Evolutionary conservation across 2,113 vertebrate species (phyloP).

Genomic region (Lepus timidus): DNA sequence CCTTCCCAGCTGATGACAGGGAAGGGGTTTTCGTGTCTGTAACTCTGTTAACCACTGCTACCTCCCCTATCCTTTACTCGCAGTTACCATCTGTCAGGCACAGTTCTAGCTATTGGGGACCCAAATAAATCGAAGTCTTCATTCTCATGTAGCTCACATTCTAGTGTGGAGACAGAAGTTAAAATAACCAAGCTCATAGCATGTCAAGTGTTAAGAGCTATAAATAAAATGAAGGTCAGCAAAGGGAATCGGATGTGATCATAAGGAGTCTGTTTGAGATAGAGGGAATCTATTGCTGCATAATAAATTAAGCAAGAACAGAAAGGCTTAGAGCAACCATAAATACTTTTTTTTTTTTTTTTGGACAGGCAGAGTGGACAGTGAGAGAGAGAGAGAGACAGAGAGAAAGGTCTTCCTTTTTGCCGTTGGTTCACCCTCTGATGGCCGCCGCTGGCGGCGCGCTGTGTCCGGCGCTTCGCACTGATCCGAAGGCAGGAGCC

Average conservation of each 20-base stretch:
- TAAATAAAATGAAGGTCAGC: slow-evolving; percentile 7
- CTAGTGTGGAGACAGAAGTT: slow-evolving; percentile 1
- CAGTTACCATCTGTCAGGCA: neutral
- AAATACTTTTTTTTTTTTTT: neutral
- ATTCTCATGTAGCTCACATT: neutral
- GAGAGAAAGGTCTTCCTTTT: too few relatives aligned
- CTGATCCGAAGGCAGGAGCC: too few relatives aligned
- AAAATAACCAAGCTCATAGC: neutral
- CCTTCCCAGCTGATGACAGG: neutral
- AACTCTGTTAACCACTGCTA: neutral
- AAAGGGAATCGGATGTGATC: neutral
- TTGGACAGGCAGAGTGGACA: too few relatives aligned
- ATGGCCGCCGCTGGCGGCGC: too few relatives aligned
- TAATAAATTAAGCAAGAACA: neutral
- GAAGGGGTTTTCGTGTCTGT: slow-evolving; percentile 6
- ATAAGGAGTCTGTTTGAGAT: neutral
- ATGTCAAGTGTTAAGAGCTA: neutral
- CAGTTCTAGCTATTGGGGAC: neutral
- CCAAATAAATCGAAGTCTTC: neutral
- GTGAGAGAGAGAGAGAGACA: too few relatives aligned
- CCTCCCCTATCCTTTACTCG: neutral
- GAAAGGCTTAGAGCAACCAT: slow-evolving; percentile 14
- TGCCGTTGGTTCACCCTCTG: too few relatives aligned
- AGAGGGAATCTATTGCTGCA: neutral
- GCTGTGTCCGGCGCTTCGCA: too few relatives aligned